Base-by-base conservation (phyloP, 2,113 vertebrate genomes). In the Pelecanus crispus region DNA sequence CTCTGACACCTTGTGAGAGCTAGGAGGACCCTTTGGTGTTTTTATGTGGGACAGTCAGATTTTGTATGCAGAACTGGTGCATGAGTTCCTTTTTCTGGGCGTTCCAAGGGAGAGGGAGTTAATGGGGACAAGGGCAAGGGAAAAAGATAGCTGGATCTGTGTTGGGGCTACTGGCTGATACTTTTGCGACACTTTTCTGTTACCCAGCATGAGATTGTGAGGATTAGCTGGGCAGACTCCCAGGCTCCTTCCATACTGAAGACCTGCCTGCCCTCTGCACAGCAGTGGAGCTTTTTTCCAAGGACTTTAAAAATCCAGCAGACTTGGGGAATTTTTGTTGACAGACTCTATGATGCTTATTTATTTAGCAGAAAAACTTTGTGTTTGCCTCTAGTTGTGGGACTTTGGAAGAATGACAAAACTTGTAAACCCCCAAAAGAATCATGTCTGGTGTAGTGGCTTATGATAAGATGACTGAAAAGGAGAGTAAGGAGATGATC, bases 181-280 rank as follows among this genome's bases (percentile, higher is more conserved):
- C 90, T 95, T 97, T 90, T 95, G 85, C 84, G 88, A 2, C 62
- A 53, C 90, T 91, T 68, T 95, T 96, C 91, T 92, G 72, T 97
- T 95, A 95, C 94, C 79, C 92, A 92, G 79, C 1, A 1, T n/a
- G 91, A 89, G 94, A 42, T 75, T 1, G 1, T 5, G 6, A 93
- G 94, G 95, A 94, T 97, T 97, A 97, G 65, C 91, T 0, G 29
- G 86, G 92, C 92, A 96, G 96, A 95, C 93, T 94, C 83, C 38
- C 77, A 71, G 95, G 80, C 96, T 94, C 91, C 91, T 96, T 93
- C 75, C 2, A 6, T 49, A 1, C 59, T 31, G 20, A 86, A 80
- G 45, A 66, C 86, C 53, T 0, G 50, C 82, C 82, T 94, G 91
- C 67, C 75, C 82, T 70, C 80, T 73, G 80, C 63, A 38, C 86